phyloP scores from a whole-genome alignment of 2,888 invertebrate genomes.

The Thumatha senex region DNA sequence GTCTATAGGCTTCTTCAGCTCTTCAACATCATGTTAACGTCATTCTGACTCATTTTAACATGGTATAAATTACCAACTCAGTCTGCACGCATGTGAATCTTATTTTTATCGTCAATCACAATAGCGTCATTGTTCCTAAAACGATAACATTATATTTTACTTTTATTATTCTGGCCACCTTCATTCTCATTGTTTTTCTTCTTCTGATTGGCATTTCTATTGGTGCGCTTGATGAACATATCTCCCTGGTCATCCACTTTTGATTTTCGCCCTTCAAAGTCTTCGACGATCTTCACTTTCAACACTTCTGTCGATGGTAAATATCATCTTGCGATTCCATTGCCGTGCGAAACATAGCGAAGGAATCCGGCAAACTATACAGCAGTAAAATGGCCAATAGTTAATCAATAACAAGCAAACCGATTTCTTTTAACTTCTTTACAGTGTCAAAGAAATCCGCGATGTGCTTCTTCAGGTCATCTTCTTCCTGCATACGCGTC shows the following conservation, averaged over 20 bases:
- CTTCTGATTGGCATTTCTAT: not conserved
- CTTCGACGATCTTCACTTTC: slow-evolving; percentile 20
- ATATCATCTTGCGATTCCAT: slow-evolving; percentile 22
- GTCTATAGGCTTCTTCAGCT: not conserved
- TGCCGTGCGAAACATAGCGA: slow-evolving; percentile 19
- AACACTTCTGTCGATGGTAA: slow-evolving; percentile 20
- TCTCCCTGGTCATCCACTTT: not conserved
- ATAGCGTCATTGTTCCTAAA: not conserved
- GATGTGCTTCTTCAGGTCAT: slow-evolving; percentile 2
- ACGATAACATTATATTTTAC: not conserved
- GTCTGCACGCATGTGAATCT: not conserved
- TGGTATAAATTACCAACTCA: not conserved
- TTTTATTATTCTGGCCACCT: not conserved
- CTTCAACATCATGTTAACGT: not conserved
- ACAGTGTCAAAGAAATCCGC: slow-evolving; percentile 3
- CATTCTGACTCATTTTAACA: not conserved
- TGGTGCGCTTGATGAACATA: slow-evolving; percentile 5
- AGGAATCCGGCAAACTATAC: no score
- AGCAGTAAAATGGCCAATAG: slow-evolving; percentile 12
- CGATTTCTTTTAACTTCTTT: slow-evolving; percentile 8
- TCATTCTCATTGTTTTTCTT: not conserved
- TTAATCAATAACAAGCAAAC: slow-evolving; percentile 9
- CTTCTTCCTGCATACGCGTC: slow-evolving; percentile 3
- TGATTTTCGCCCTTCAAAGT: not conserved
- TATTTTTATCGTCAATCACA: not conserved